Base-by-base conservation (phyloP, 2,888 invertebrate genomes). In the Leptogaster cylindrica region DNA sequence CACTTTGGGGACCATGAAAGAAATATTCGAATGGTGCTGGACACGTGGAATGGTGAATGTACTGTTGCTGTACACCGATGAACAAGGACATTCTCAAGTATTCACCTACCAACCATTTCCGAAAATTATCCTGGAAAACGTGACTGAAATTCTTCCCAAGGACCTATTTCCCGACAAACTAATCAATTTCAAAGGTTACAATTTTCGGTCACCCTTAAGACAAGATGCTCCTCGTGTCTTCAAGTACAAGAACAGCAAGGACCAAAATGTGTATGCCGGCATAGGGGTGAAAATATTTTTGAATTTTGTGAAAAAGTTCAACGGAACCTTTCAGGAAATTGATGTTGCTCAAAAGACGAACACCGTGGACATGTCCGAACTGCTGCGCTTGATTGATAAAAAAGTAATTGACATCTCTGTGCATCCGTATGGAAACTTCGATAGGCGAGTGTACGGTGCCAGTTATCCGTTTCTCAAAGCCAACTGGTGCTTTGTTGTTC, bases 31-130 rank as follows among this genome's bases (percentile, higher is more conserved):
- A 31, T 33, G 44, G 51, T 63, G 63, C 10, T 67, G 67, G 67
- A 5, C 27, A n/a, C 33, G 44, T 33, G 52, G 52, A 10, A 52
- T 67, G 23, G 23, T 67, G 10, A 67, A 67, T 52, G 28, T 64
- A 2, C 25, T 48, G 12, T 25, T 50, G 5, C 23, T 64, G 31
- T 48, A 20, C 31, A 23, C 10, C 2, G 16, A 52, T 12, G 16
- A 46, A 7, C 10, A 33, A 8, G 44, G 23, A 28, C 4, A 23
- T 7, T 25, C 18, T 8, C 28, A 63, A 14, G 25, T 67, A n/a
- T 67, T 52, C 39, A 63, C 33, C 33, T 67, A 64, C 33, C 31
- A 39, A 14, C 63, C 67, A 28, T 67, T 67, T 41, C 67, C 67
- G 4, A 6, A 46, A 18, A 44, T 67, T 33, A 31, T 18, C 33